A percentile compares a stretch with the other conserved stretches of the same genome.
Conservation (phyloP, 2,113 vertebrate genomes). For the Syngnathus scovelli region DNA sequence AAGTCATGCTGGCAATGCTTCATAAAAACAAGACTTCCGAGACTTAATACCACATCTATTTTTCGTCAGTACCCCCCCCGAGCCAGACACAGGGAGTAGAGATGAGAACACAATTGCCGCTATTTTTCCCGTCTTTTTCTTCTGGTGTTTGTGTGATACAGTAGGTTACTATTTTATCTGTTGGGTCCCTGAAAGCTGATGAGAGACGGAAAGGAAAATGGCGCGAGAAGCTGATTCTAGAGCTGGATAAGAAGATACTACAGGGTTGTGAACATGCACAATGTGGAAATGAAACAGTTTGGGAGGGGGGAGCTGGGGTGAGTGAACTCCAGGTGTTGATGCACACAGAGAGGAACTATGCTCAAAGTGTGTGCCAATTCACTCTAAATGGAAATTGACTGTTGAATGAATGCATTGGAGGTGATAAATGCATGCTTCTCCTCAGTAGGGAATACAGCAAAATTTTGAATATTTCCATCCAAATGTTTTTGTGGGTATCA, state of each 20-base stretch:
- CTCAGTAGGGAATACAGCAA: background rate
- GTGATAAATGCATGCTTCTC: slow-evolving; percentile 15
- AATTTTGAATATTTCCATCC: background rate
- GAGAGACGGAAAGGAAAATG: slow-evolving; percentile 23
- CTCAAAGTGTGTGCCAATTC: slow-evolving; percentile 15
- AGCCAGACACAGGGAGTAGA: slow-evolving; percentile 11
- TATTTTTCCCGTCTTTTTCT: slow-evolving; percentile 19
- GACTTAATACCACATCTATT: background rate
- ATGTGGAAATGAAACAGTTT: slow-evolving; percentile 5
- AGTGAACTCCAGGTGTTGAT: slow-evolving; percentile 14
- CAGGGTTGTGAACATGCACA: slow-evolving; percentile 13
- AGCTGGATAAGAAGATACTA: slow-evolving; percentile 34
- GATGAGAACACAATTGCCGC: slow-evolving; percentile 23
- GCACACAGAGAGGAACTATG: slow-evolving; percentile 4
- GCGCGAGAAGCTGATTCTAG: slow-evolving; percentile 31
- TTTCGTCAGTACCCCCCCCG: slow-evolving; percentile 8
- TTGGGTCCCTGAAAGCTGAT: slow-evolving; percentile 30
- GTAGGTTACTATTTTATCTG: slow-evolving; percentile 38
- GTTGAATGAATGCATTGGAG: slow-evolving; percentile 31
- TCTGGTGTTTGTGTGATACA: background rate
- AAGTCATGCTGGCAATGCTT: background rate
- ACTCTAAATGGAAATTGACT: slow-evolving; percentile 26
- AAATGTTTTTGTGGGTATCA: background rate
- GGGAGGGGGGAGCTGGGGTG: slow-evolving; percentile 4
- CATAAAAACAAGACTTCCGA: slow-evolving; percentile 5